phyloP scores from a whole-genome alignment of 2,797 vertebrate species.

The Propithecus perrieri region DNA sequence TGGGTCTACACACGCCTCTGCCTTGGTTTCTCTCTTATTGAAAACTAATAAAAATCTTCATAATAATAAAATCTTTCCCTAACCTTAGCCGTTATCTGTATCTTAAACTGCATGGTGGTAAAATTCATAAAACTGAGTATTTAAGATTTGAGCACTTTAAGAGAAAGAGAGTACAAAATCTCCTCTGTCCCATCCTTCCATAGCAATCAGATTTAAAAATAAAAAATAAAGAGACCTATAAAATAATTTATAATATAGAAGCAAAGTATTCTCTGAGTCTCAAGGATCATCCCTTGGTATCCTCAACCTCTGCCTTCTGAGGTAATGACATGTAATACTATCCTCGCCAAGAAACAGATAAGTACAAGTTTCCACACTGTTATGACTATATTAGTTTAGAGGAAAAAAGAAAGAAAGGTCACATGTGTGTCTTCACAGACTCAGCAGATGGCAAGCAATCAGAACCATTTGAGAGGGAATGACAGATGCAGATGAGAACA shows the following conservation, averaged over 20 bases:
- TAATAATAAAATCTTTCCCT: neutral
- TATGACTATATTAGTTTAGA: neutral
- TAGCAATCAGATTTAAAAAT: slow-evolving; percentile 24
- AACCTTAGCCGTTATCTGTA: neutral
- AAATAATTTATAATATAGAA: neutral
- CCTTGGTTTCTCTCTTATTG: neutral
- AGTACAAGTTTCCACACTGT: neutral
- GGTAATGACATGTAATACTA: neutral
- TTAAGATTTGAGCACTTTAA: neutral
- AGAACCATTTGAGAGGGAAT: neutral
- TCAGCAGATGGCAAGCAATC: neutral
- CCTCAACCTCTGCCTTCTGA: neutral
- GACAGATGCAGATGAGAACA: accelerated
- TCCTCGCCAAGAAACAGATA: neutral
- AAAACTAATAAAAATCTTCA: neutral
- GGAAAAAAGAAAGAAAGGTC: neutral
- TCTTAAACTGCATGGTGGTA: neutral
- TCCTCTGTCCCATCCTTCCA: neutral
- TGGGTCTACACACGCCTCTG: neutral
- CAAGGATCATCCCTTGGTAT: neutral
- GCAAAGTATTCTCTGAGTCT: neutral
- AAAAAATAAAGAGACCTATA: slow-evolving; percentile 21
- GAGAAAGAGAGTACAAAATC: neutral
- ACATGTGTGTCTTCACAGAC: neutral
- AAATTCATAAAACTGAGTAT: neutral